These are phyloP conservation scores for Kradibia gibbosae DNA, from an alignment of 1,140 invertebrate genomes.

Conservation along the genomic window DNA sequence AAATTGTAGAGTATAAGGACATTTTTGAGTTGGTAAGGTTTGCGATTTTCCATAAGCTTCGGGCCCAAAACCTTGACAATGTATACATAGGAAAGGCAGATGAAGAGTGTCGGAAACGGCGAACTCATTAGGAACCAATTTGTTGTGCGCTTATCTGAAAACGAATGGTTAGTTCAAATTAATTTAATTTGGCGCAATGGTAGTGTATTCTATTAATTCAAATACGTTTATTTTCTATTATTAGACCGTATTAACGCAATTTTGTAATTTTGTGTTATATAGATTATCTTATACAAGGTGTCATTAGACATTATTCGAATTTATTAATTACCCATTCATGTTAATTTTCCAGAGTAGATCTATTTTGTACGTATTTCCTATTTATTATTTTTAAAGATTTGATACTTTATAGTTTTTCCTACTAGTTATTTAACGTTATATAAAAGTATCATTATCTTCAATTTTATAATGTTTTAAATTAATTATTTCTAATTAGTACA, in stretches of 20 bases:
- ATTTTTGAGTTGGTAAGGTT: slow-evolving; percentile 86
- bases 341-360: too few relatives aligned
- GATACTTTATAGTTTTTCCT: too few relatives aligned
- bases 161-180: slow-evolving; percentile 2
- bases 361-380: too few relatives aligned
- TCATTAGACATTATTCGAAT: neutral
- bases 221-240: neutral
- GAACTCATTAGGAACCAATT: slow-evolving; percentile 89
- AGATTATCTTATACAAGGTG: slow-evolving; percentile 9
- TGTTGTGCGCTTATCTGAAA: slow-evolving; percentile 84
- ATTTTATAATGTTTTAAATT: too few relatives aligned
- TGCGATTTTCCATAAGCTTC: slow-evolving; percentile 88
- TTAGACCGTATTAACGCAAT: neutral
- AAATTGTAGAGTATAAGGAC: slow-evolving; percentile 89
- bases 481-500: too few relatives aligned
- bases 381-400: too few relatives aligned
- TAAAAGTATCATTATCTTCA: too few relatives aligned
- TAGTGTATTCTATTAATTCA: neutral
- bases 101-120: slow-evolving; percentile 84
- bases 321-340: neutral
- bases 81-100: slow-evolving; percentile 84
- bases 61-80: slow-evolving; percentile 86
- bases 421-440: too few relatives aligned
- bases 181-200: neutral
- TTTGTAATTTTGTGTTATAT: neutral